Base-by-base conservation (phyloP, 2,888 invertebrate genomes). In the Dascillus cervinus region DNA sequence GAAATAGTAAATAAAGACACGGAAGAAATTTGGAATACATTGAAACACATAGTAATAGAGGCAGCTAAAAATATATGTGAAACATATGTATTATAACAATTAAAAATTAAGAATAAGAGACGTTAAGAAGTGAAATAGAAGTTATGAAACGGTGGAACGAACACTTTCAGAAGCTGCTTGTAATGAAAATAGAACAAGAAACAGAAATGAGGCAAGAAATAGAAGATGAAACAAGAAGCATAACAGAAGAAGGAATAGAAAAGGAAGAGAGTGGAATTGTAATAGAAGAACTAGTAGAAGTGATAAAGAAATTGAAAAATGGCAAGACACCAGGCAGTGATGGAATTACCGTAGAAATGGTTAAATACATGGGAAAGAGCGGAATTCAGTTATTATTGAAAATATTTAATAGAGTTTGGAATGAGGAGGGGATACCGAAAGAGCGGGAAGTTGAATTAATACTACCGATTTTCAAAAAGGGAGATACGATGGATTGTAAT, bases 381-480 rank as follows among this genome's bases (percentile, higher is more conserved):
- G 32, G 27, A 21, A 15, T 9, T 14, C 3, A 13, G 11, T 3
- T 13, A 9, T 13, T 33, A n/a, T 8, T 9, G 4, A 12, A 32
- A 3, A 29, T 33, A 14, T 11, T 13, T 14, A 22, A 22, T 22
- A 32, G 14, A 15, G 25, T 14, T 17, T 34, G 23, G 36, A 26
- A 23, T 3, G 28, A 34, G 13, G 26, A 28, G 13, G 13, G 3
- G 9, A 22, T 26, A 37, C 34, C 29, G 6, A 12, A 20, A 11
- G 37, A 29, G 4, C 32, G 36, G 39, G 25, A 28, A 28, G 22
- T 34, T 8, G 38, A 27, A 12, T n/a, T 28, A 23, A 38, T 34
- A 13, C 3, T 30, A 26, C 34, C 37, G 11, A 34, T 38, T 19
- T 21, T 21, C 23, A 37, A 29, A 24, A 20, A 29, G 15, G 31